Conservation (phyloP, 2,113 vertebrate genomes). For the Barnardius zonarius region DNA sequence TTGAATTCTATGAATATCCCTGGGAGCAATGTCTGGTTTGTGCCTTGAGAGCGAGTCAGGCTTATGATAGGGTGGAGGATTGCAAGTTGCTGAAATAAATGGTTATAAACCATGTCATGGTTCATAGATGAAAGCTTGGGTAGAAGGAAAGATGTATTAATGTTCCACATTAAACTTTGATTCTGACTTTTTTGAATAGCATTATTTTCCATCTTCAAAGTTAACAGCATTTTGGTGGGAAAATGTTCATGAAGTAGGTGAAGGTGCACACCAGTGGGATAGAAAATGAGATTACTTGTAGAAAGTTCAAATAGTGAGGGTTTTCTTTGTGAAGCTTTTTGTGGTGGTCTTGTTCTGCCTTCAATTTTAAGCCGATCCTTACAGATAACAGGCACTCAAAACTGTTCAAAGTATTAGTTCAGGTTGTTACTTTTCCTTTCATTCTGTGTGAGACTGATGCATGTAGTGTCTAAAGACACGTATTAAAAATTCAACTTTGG, state of each 20-base stretch:
- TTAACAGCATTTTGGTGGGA: not conserved
- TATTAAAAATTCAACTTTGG: not conserved
- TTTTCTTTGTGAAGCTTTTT: not conserved
- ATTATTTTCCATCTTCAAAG: not conserved
- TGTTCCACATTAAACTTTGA: not conserved
- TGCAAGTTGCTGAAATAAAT: not conserved
- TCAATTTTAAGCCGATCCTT: not conserved
- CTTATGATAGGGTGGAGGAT: not conserved
- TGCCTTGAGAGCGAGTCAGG: not conserved
- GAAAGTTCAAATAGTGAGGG: not conserved
- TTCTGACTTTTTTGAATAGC: not conserved
- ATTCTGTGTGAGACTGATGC: not conserved
- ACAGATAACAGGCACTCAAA: not conserved
- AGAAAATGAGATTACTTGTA: not conserved
- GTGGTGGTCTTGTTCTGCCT: not conserved
- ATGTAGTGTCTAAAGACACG: not conserved
- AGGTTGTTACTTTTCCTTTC: not conserved
- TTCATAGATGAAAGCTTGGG: not conserved
- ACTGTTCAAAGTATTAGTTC: accelerated
- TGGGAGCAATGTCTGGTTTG: not conserved
- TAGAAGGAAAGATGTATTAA: not conserved
- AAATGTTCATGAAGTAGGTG: not conserved
- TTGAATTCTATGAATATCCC: not conserved
- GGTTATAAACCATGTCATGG: not conserved
- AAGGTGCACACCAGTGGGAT: not conserved